Percentiles rank a stretch among this genome's conserved stretches.
Conservation (phyloP, 2,113 vertebrate species). For the Corythoichthys intestinalis region DNA sequence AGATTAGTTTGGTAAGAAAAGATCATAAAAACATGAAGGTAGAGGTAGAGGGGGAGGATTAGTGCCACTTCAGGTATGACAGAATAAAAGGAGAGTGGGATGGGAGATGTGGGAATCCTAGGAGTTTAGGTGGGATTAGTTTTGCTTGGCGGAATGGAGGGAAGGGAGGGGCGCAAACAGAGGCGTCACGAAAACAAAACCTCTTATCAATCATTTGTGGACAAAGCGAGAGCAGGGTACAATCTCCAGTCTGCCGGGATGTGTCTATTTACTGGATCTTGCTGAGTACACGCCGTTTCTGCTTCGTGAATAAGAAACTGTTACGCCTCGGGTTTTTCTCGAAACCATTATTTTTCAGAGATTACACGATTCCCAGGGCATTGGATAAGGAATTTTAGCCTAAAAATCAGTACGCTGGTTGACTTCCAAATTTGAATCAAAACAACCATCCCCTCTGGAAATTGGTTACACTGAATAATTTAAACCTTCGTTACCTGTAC, state of each 20-base stretch:
- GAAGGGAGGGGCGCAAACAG: conserved; percentile 57
- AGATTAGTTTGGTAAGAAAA: conserved; percentile 75
- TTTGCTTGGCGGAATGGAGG: conserved; percentile 58
- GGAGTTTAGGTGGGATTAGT: conserved; percentile 74
- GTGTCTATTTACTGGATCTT: conserved; percentile 41
- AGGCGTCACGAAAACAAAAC: conserved; percentile 64
- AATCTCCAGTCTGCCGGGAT: conserved; percentile 27
- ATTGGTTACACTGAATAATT: not conserved
- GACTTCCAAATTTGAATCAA: not conserved
- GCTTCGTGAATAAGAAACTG: not conserved
- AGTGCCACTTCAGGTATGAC: conserved; percentile 71
- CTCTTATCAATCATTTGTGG: conserved; percentile 67
- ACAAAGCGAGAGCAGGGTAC: conserved; percentile 47
- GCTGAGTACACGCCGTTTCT: conserved; percentile 7
- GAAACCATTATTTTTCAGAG: not conserved
- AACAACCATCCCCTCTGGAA: no score
- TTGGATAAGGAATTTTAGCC: not conserved
- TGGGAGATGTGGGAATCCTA: conserved; percentile 54
- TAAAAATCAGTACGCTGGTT: not conserved
- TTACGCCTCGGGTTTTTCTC: not conserved
- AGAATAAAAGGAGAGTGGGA: conserved; percentile 49
- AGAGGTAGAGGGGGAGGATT: conserved; percentile 63
- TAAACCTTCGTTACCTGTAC: not conserved
- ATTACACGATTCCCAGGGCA: conserved; percentile 1
- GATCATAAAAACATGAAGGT: conserved; percentile 70